Conservation (phyloP, 2,797 vertebrate genomes). For the Sebastes nivosus region DNA sequence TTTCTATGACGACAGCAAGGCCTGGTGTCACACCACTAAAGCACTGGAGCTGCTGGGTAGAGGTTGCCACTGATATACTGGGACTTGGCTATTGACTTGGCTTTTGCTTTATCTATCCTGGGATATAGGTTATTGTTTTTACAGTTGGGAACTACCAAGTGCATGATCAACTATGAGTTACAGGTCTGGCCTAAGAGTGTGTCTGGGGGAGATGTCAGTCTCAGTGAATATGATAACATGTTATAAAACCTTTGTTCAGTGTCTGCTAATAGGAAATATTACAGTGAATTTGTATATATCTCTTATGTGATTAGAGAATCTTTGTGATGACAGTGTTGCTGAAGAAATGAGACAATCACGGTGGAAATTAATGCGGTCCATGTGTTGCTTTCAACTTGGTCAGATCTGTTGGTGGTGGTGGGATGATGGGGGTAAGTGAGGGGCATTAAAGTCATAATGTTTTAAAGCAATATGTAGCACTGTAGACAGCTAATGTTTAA, state of each 20-base stretch:
- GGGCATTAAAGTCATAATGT: neutral
- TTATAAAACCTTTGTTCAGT: neutral
- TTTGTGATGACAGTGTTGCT: neutral
- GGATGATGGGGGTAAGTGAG: neutral
- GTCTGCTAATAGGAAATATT: neutral
- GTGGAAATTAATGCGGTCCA: neutral
- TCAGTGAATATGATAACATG: neutral
- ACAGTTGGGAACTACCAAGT: neutral
- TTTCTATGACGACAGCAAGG: slow-evolving; percentile 32
- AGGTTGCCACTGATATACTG: slow-evolving; percentile 55
- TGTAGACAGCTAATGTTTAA: no score
- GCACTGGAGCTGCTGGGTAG: slow-evolving; percentile 18
- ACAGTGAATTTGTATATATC: neutral
- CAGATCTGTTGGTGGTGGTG: neutral
- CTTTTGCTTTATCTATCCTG: neutral
- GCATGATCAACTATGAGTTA: neutral
- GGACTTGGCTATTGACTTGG: neutral
- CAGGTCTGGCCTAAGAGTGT: neutral
- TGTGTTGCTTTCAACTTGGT: neutral
- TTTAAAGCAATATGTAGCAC: neutral
- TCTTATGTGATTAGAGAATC: neutral
- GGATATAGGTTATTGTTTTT: neutral
- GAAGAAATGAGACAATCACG: neutral
- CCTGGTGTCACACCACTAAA: slow-evolving; percentile 9
- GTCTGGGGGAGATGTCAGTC: neutral